Percentiles rank a stretch among this genome's conserved stretches.
phyloP scores from a whole-genome alignment of 2,113 vertebrate genomes.

The Ellobius talpinus region DNA sequence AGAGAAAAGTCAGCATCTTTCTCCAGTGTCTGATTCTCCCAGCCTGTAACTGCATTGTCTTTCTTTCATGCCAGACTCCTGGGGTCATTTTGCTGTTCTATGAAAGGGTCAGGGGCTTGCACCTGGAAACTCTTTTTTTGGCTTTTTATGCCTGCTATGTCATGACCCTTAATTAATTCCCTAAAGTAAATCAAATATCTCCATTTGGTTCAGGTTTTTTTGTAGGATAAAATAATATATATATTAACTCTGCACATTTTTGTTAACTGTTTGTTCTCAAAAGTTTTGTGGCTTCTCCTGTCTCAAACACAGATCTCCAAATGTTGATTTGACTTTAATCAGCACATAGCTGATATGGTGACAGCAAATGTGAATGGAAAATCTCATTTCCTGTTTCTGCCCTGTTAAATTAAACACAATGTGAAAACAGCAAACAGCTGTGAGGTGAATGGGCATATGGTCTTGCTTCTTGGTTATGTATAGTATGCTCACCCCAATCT shows the following conservation, averaged over 20 bases:
- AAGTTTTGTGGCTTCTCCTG: not conserved
- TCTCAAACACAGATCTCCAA: no score
- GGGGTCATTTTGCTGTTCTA: not conserved
- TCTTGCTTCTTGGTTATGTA: not conserved
- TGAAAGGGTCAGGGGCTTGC: accelerated
- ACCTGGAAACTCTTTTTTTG: not conserved
- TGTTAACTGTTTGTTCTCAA: not conserved
- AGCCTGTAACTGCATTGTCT: not conserved
- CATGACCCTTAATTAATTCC: not conserved
- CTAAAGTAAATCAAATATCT: not conserved
- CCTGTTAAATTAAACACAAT: not conserved
- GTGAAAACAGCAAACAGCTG: not conserved
- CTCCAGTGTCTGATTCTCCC: not conserved
- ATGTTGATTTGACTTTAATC: not conserved
- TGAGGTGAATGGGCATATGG: not conserved
- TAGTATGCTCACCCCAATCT: no score
- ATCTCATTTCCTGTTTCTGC: not conserved
- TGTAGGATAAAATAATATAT: not conserved
- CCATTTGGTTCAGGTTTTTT: not conserved
- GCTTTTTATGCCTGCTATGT: not conserved
- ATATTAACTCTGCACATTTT: not conserved
- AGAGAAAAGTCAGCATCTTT: not conserved
- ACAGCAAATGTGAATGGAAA: not conserved
- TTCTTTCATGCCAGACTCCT: not conserved
- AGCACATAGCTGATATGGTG: not conserved